Base-by-base conservation (phyloP, 1,140 invertebrate species). In the Drosophila pseudoananassae region DNA sequence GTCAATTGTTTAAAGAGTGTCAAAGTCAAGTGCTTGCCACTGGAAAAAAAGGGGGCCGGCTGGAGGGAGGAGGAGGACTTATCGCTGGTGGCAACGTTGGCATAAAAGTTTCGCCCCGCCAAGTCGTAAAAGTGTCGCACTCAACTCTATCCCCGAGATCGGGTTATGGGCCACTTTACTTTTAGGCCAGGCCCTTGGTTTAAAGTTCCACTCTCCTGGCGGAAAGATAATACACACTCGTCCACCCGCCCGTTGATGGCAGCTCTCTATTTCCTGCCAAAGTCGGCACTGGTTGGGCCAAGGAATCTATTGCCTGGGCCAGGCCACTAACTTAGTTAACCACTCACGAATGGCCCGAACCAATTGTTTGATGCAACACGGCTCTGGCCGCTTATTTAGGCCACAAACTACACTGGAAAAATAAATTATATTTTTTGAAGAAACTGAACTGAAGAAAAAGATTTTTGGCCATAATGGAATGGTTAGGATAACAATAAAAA, bases 1-100 rank as follows among this genome's bases (percentile, higher is more conserved):
- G 78, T 78, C 82, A 87, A 87, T 87, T 87, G 82, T 87, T 87
- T 87, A 87, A 87, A 82, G 82, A 87, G 82, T 87, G 82, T 88
- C 83, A 87, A 88, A 88, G 83, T 88, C 82, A 87, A 87, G 83
- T 82, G 83, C 54, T 63, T 59, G 70, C 51, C 55, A 57, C 74
- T 72, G 78, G 69, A 31, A 31, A 31, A 10, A 8, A 4, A 4
- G 58, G 45, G 36, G 63, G 49, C 47, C 14, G 2, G 14, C 6
- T 38, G 43, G 64, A 25, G 25, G 14, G 31, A 52, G n/a, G 12
- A 31, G 14, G 38, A 43, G 49, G 66, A 49, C 82, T 85, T 85
- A 85, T 85, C 78, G 81, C 74, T 77, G 56, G 49, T 74, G 74
- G 82, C 81, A 85, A 85, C 82, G 82, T 85, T 84, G 63, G 81